Percentiles rank a stretch among this genome's conserved stretches.
Evolutionary conservation across 2,113 vertebrate species (phyloP).

Genomic region (Xenopus laevis): DNA sequence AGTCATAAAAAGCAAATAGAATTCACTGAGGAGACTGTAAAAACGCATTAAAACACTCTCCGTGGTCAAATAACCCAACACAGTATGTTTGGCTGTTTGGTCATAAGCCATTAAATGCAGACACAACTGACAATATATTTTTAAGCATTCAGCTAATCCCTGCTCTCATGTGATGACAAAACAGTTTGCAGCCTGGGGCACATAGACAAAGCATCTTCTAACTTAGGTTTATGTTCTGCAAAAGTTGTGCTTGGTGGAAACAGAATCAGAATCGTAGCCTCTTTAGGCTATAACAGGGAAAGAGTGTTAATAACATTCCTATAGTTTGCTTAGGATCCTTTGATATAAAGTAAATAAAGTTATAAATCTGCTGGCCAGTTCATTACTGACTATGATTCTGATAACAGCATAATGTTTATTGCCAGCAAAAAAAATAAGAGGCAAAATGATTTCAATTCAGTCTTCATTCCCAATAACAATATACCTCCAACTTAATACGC

Average conservation of each 20-base stretch:
- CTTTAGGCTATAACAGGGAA: slow-evolving; percentile 9
- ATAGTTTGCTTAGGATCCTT: neutral
- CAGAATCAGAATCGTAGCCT: slow-evolving; percentile 5
- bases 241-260: slow-evolving; percentile 15
- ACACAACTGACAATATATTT: slow-evolving; percentile 42
- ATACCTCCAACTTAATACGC: too few species aligned
- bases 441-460: too few species aligned
- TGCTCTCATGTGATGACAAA: slow-evolving; percentile 31
- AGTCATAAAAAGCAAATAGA: slow-evolving; percentile 39
- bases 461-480: too few species aligned
- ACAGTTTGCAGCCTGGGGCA: slow-evolving; percentile 33
- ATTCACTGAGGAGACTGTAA: slow-evolving; percentile 25
- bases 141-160: slow-evolving; percentile 41
- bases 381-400: neutral
- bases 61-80: slow-evolving; percentile 38
- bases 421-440: too few species aligned
- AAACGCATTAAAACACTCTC: slow-evolving; percentile 29
- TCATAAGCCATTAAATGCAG: slow-evolving; percentile 44
- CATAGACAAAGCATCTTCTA: slow-evolving; percentile 29
- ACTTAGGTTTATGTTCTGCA: slow-evolving; percentile 24
- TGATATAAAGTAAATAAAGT: neutral
- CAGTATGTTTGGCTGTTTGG: slow-evolving; percentile 35
- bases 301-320: neutral
- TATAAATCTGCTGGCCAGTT: neutral
- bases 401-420: neutral